Conservation (phyloP, 2,888 invertebrate species). For the Cheilosia vernalis region DNA sequence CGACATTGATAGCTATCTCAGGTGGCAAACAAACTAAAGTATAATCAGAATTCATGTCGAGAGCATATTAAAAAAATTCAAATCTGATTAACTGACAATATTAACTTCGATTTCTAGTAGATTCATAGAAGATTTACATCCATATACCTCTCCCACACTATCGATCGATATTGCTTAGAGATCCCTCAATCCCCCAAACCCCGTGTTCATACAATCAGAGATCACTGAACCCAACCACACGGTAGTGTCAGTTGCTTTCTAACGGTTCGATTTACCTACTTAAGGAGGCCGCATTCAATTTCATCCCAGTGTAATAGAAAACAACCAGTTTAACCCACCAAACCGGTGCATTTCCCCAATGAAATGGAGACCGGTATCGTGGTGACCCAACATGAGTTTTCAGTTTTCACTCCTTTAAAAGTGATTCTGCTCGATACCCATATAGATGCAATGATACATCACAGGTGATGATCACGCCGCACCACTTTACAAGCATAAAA, state of each 20-base stretch:
- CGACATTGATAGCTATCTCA: too few relatives aligned
- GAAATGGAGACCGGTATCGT: conserved; percentile 22
- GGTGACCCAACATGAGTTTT: conserved; percentile 49
- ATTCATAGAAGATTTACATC: too few relatives aligned
- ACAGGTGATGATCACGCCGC: conserved; percentile 12
- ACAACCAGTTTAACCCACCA: conserved; percentile 47
- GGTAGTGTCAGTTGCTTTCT: conserved; percentile 28
- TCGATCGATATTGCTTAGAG: too few relatives aligned
- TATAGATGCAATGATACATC: conserved; percentile 8
- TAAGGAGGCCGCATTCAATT: conserved; percentile 5
- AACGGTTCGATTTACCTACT: conserved; percentile 11
- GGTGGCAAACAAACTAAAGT: too few relatives aligned
- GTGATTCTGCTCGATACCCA: conserved; percentile 3
- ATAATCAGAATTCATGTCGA: too few relatives aligned
- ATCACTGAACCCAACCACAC: conserved; percentile 37
- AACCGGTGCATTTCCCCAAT: conserved; percentile 55
- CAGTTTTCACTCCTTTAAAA: conserved; percentile 59
- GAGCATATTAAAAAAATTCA: too few relatives aligned
- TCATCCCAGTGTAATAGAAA: conserved; percentile 24
- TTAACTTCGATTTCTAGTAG: too few relatives aligned
- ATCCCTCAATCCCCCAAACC: background rate
- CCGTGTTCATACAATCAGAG: background rate
- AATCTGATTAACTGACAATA: too few relatives aligned
- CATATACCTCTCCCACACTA: too few relatives aligned
- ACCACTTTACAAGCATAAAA: background rate